These are phyloP conservation scores for Prunella himalayana DNA, from an alignment of 2,113 vertebrate species.

Conservation along the genomic window DNA sequence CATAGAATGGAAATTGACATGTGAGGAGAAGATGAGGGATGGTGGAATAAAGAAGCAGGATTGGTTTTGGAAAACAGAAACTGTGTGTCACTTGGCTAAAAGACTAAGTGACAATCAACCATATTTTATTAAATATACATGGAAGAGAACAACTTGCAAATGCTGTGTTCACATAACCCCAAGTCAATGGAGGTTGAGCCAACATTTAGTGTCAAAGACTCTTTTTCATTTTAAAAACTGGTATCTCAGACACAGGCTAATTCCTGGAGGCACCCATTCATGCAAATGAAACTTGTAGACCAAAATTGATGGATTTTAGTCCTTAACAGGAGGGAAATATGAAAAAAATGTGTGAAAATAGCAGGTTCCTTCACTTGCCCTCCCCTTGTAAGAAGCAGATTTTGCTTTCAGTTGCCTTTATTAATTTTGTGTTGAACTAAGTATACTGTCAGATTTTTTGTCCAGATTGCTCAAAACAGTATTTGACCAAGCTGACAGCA, in stretches of 20 bases:
- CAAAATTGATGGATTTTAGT: not conserved
- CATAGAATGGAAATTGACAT: not conserved
- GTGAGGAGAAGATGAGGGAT: not conserved
- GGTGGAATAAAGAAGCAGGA: not conserved
- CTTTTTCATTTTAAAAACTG: not conserved
- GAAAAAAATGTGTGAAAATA: not conserved
- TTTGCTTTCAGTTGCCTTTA: not conserved
- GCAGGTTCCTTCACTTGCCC: not conserved
- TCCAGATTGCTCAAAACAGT: not conserved
- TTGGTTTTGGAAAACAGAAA: not conserved
- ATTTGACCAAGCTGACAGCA: slow-evolving; percentile 35
- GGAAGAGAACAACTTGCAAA: not conserved
- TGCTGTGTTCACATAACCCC: not conserved
- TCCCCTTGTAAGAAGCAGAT: not conserved
- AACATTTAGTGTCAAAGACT: not conserved
- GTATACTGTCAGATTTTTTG: slow-evolving; percentile 3
- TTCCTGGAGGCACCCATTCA: not conserved
- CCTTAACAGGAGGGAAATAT: not conserved
- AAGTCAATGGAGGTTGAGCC: not conserved
- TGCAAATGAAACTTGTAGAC: not conserved
- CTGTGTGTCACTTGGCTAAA: not conserved
- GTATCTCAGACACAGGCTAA: not conserved
- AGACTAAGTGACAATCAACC: not conserved
- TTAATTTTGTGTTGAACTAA: slow-evolving; percentile 1
- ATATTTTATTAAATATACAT: slow-evolving; percentile 4